Evolutionary conservation across 2,888 invertebrate genomes (phyloP).

Genomic region (Caenorhabditis zanzibari): DNA sequence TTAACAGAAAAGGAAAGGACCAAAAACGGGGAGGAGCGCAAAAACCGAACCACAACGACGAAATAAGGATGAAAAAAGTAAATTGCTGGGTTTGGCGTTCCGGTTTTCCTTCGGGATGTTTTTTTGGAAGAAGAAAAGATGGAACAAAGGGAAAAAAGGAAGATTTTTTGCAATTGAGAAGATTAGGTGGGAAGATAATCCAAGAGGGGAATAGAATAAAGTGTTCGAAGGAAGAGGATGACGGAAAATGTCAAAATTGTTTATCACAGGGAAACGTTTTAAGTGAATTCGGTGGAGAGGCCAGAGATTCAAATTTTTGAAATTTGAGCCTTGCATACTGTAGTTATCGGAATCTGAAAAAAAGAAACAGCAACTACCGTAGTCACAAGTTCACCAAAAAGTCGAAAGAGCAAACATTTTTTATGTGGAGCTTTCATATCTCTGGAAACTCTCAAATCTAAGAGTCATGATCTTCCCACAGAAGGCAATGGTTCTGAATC

Average conservation of each 20-base stretch:
- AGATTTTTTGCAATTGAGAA: slow-evolving; percentile 1
- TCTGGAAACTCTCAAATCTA: background rate
- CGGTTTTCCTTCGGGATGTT: slow-evolving; percentile 4
- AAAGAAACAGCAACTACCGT: too few relatives aligned
- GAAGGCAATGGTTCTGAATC: too few relatives aligned
- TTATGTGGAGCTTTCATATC: background rate
- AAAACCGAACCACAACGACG: slow-evolving; percentile 9
- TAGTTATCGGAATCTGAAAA: too few relatives aligned
- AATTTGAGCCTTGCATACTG: too few relatives aligned
- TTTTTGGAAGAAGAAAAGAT: background rate
- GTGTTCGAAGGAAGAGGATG: slow-evolving; percentile 5
- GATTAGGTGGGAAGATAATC: slow-evolving; percentile 33
- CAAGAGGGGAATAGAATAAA: background rate
- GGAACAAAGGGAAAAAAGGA: background rate
- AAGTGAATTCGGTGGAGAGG: too few relatives aligned
- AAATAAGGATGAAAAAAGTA: slow-evolving; percentile 15
- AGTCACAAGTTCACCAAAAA: background rate
- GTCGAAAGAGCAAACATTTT: background rate
- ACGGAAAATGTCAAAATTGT: background rate
- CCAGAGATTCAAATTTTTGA: too few relatives aligned
- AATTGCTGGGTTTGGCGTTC: slow-evolving; percentile 2
- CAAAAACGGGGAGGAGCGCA: slow-evolving; percentile 42
- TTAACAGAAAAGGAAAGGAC: slow-evolving; percentile 49
- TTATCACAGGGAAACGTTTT: background rate
- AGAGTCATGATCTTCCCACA: background rate